These are phyloP conservation scores for Perizoma flavofasciatum DNA, from an alignment of 2,888 invertebrate genomes.

Conservation along the genomic window DNA sequence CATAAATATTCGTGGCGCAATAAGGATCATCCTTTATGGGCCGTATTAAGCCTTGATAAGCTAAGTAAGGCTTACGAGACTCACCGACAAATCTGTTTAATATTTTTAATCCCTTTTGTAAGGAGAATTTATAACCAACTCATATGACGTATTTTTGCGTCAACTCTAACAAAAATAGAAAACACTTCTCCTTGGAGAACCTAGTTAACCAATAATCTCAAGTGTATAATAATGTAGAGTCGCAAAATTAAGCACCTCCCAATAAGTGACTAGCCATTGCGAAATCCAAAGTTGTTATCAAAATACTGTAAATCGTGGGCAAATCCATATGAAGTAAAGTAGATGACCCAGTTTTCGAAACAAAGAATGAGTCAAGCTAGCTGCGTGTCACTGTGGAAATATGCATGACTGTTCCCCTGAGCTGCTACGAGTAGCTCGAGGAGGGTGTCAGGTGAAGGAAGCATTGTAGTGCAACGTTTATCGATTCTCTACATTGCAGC, in stretches of 20 bases:
- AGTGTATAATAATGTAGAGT: constrained; percentile 6
- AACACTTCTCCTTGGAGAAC: not conserved
- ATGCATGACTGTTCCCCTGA: constrained; percentile 43
- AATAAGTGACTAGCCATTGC: constrained; percentile 15
- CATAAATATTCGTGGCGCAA: constrained; percentile 76
- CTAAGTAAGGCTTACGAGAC: constrained; percentile 46
- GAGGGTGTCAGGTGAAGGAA: constrained; percentile 12
- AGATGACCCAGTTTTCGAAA: constrained; percentile 69
- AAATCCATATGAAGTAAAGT: constrained; percentile 58
- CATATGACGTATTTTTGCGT: constrained; percentile 36
- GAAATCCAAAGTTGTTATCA: constrained; percentile 31
- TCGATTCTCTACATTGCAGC: not conserved
- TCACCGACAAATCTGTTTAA: constrained; percentile 53
- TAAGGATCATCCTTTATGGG: constrained; percentile 63
- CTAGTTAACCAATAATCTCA: not conserved
- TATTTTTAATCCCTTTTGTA: constrained; percentile 52
- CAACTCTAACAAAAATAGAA: constrained; percentile 15
- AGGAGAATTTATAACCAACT: constrained; percentile 28
- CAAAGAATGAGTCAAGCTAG: constrained; percentile 71
- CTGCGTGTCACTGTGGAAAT: constrained; percentile 59
- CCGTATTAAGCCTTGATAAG: constrained; percentile 67
- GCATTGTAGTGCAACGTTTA: not conserved
- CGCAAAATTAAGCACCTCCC: constrained; percentile 5
- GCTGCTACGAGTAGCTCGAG: constrained; percentile 6
- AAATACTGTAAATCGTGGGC: constrained; percentile 41